Conservation (phyloP, 1,140 invertebrate species). For the Drosophila bipectinata region DNA sequence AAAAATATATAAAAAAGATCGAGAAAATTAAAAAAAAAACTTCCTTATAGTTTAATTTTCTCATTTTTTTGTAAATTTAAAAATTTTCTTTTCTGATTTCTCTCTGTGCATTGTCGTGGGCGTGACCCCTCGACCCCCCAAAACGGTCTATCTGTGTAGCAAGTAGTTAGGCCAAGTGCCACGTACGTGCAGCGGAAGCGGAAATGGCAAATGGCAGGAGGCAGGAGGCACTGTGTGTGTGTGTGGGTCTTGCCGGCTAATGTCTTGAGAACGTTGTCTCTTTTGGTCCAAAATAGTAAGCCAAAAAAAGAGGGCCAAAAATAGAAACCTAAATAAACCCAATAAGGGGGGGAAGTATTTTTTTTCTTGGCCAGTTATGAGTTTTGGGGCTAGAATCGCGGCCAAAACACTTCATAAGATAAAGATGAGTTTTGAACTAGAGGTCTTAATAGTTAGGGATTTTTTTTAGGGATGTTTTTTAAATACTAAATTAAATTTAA, state of each 20-base stretch:
- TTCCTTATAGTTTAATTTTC: too few species aligned
- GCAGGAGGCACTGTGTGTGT: slow-evolving; percentile 19
- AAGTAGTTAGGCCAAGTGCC: slow-evolving; percentile 65
- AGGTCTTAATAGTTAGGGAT: slow-evolving; percentile 21
- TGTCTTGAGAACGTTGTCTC: slow-evolving; percentile 41
- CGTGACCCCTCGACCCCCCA: slow-evolving; percentile 11
- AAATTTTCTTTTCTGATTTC: neutral
- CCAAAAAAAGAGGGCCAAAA: neutral
- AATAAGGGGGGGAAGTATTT: slow-evolving; percentile 17
- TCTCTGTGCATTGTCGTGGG: slow-evolving; percentile 6
- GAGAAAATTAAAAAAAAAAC: too few species aligned
- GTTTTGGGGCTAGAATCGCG: slow-evolving; percentile 6
- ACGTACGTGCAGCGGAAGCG: slow-evolving; percentile 72
- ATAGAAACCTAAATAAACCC: neutral
- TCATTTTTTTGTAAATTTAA: neutral
- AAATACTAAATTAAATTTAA: too few species aligned
- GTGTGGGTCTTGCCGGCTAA: slow-evolving; percentile 14
- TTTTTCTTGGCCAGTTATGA: slow-evolving; percentile 20
- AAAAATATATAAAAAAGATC: too few species aligned
- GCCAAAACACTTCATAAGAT: slow-evolving; percentile 41
- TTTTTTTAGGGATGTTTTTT: neutral
- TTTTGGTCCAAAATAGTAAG: neutral
- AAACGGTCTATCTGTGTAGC: slow-evolving; percentile 48
- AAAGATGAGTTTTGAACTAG: slow-evolving; percentile 1
- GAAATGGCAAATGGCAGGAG: slow-evolving; percentile 59